Evolutionary conservation across 2,888 invertebrate genomes (phyloP).

Genomic region (Callosobruchus maculatus): DNA sequence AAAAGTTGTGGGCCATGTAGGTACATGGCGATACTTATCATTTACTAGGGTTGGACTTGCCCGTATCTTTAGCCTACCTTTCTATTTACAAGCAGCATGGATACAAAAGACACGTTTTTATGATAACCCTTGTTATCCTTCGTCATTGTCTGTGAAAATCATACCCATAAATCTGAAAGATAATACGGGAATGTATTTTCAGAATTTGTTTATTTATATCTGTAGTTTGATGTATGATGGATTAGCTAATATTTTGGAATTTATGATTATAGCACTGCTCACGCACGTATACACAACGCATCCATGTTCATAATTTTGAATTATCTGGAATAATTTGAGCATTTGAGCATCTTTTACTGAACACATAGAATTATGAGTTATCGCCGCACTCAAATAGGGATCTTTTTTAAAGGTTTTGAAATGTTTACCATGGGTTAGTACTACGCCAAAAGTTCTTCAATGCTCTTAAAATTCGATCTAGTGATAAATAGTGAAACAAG

Average conservation of each 20-base stretch:
- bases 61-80: background rate
- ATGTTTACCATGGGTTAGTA: too few species aligned
- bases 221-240: background rate
- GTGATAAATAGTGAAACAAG: too few species aligned
- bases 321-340: too few species aligned
- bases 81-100: background rate
- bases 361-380: too few species aligned
- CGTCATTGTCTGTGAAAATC: background rate
- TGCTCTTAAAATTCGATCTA: too few species aligned
- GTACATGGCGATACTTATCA: background rate
- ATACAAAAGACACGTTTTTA: background rate
- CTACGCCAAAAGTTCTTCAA: too few species aligned
- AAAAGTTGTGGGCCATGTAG: background rate
- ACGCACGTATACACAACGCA: too few species aligned
- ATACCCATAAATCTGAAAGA: background rate
- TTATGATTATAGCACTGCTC: background rate
- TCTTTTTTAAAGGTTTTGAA: too few species aligned
- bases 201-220: background rate
- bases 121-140: background rate
- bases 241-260: background rate
- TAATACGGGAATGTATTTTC: background rate
- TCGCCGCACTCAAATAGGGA: too few species aligned
- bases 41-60: background rate
- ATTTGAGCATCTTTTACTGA: too few species aligned
- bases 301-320: too few species aligned